Percentiles rank a stretch among this genome's conserved stretches.
These are phyloP conservation scores for Chelmon rostratus DNA, from an alignment of 2,797 vertebrate species.

Conservation along the genomic window DNA sequence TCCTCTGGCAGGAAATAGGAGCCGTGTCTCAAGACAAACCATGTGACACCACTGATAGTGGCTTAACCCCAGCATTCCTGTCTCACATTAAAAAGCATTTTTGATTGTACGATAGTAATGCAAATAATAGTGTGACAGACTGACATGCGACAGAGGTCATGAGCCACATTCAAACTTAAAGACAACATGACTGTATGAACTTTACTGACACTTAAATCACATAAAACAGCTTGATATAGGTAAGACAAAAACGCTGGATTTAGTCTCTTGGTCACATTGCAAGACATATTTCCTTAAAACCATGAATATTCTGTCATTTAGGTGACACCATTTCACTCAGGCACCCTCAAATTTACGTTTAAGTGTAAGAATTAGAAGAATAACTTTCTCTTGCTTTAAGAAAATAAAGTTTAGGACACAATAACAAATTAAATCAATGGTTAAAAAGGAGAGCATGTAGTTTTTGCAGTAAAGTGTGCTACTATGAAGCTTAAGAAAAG, in stretches of 20 bases:
- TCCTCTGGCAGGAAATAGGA: slow-evolving; percentile 63
- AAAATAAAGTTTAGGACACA: background rate
- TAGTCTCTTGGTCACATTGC: no score
- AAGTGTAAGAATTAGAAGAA: background rate
- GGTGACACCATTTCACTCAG: background rate
- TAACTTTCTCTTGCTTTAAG: background rate
- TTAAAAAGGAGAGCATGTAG: background rate
- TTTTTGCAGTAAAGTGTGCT: background rate
- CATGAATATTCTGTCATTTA: background rate
- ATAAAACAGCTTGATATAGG: no score
- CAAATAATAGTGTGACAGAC: slow-evolving; percentile 4
- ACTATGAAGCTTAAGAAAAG: background rate
- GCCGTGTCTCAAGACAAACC: slow-evolving; percentile 35
- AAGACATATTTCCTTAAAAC: background rate
- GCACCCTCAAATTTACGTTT: background rate
- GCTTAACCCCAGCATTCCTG: background rate
- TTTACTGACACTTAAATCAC: background rate
- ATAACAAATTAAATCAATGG: background rate
- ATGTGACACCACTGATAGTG: slow-evolving; percentile 10
- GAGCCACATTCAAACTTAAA: background rate
- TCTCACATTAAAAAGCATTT: background rate
- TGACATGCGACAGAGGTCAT: background rate
- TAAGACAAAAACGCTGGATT: no score
- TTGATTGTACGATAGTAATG: background rate
- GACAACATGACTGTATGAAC: background rate